phyloP scores from a whole-genome alignment of 2,797 vertebrate genomes.

The Tenualosa ilisha region DNA sequence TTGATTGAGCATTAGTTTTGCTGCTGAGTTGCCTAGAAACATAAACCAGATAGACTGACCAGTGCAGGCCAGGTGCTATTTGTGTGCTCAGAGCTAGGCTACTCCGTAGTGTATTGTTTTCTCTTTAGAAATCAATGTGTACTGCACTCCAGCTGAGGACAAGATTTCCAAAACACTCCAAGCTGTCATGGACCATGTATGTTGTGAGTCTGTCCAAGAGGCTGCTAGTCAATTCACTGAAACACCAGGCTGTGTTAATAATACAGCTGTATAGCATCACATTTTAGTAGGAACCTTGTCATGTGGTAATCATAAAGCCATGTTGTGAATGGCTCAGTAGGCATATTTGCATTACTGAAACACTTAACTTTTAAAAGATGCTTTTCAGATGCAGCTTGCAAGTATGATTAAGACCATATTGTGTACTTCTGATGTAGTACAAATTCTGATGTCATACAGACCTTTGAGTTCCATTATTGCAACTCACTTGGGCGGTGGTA shows the following conservation, averaged over 20 bases:
- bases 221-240: not conserved
- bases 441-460: not conserved
- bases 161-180: slow-evolving; percentile 2
- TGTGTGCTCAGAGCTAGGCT: not conserved
- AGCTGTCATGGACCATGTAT: not conserved
- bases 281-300: not conserved
- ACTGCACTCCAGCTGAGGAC: slow-evolving; percentile 8
- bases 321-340: not conserved
- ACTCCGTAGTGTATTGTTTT: not conserved
- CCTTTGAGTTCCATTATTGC: not conserved
- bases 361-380: not conserved
- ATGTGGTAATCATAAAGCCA: not conserved
- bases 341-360: not conserved
- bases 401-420: not conserved
- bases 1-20: not conserved
- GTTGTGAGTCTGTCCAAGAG: not conserved
- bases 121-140: slow-evolving; percentile 13
- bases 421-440: not conserved
- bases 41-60: not conserved
- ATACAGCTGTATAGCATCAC: not conserved
- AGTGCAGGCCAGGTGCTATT: not conserved
- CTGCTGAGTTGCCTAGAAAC: not conserved
- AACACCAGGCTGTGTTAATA: not conserved
- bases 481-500: not conserved
- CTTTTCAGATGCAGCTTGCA: not conserved